Evolutionary conservation across 1,140 invertebrate species (phyloP), one percentile per base, ranked within the genome.

Genomic region (Drosophila tsacasi): DNA sequence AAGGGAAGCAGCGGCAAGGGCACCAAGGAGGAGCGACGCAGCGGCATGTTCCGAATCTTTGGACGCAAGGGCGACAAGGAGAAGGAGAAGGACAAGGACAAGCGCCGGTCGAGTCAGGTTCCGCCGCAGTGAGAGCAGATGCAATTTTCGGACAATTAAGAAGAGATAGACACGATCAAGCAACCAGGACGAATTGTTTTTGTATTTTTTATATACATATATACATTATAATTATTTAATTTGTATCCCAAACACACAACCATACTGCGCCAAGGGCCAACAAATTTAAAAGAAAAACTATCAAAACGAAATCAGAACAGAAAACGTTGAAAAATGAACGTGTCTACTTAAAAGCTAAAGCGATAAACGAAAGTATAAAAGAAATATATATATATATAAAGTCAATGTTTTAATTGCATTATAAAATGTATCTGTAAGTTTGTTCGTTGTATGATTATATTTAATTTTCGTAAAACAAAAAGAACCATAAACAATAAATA

Each of bases 41-140:
- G 92, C 39, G 92, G 92, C 35, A 86, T 93, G 76, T 93, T 93
- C 77, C 85, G 92, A 57, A 91, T 93, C 52, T 93, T 93, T 58
- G 92, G 90, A 5, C 92, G 92, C 59, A 93, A 93, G 79, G 90
- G 90, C 44, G 91, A 92, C 65, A 92, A 92, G 73, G 87, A 92
- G 46, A 92, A 92, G 74, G 91, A 92, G 52, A 92, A 92, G 77
- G 90, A 92, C 23, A 92, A 92, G 74, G 90, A 92, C 57, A 92
- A 91, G 55, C 89, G 91, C 13, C 81, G 91, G 23, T 83, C 86
- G 39, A 92, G 91, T 73, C 91, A 92, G 81, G 79, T 84, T 46
- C 91, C 91, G 69, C 91, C 83, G 68, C 87, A 91, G 76, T 91
- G 37, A 89, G 50, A 59, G 52, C 23, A 58, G 32, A 40, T 15